Conservation (phyloP, 23 tunicate genomes). For the Aplidium turbinatum region DNA sequence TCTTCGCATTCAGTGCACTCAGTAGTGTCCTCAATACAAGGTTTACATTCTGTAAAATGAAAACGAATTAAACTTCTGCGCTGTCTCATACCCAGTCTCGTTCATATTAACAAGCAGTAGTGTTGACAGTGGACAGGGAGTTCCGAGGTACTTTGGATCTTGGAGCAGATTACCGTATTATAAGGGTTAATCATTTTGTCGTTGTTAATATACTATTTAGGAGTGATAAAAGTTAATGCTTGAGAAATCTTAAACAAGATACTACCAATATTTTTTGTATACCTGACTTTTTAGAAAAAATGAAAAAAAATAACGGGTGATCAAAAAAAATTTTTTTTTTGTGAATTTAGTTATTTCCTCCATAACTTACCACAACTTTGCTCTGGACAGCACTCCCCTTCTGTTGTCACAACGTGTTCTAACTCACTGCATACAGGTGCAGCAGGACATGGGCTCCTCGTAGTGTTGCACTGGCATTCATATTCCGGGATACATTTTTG, state of each 20-base stretch:
- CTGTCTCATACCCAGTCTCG: background rate
- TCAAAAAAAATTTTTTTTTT: no score
- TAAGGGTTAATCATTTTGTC: no score
- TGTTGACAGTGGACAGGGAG: background rate
- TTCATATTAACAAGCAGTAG: background rate
- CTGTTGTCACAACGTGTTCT: slow-evolving; percentile 58
- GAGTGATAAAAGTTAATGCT: no score
- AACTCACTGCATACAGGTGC: slow-evolving; percentile 51
- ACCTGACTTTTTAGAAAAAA: no score
- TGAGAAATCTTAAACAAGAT: no score
- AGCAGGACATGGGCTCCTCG: slow-evolving; percentile 57
- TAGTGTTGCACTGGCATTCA: slow-evolving; percentile 74
- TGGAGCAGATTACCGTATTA: no score
- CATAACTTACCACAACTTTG: slow-evolving; percentile 83
- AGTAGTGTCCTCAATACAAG: slow-evolving; percentile 47
- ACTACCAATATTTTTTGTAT: no score
- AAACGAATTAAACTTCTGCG: background rate
- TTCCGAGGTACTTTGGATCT: no score
- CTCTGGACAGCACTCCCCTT: slow-evolving; percentile 76
- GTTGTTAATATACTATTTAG: no score
- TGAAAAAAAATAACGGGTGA: no score
- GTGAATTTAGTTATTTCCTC: no score
- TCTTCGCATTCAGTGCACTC: slow-evolving; percentile 59
- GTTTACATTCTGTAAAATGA: slow-evolving; percentile 57
- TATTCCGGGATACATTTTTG: slow-evolving; percentile 75